Evolutionary conservation across 2,888 invertebrate species (phyloP), one percentile per base, ranked within the genome.

Genomic region (Sminthurides aquaticus): DNA sequence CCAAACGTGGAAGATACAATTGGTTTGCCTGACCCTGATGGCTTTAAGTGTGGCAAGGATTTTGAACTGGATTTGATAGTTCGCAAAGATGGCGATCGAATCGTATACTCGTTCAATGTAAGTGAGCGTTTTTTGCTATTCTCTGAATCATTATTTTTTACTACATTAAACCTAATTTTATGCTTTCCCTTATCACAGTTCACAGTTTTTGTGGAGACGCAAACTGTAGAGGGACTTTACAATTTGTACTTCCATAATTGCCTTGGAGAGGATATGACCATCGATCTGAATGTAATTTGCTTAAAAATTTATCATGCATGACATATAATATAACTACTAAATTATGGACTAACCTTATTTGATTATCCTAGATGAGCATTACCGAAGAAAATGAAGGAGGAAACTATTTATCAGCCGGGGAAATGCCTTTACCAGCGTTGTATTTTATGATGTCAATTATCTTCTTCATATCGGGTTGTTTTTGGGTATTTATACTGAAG

Each of bases 181-280:
- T 64, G 60, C 60, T 68, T 64, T 68, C 63, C 69, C 71, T 65
- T 72, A 72, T 80, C 81, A 49, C 78, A 90, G 87, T 93, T 94
- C 77, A 84, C 86, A 1, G 85, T 93, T 81, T 85, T 84, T 71
- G 86, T 95, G 61, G 85, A 85, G 0, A 85, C 85, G 2, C 82
- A 85, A 52, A 83, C 84, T 49, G 91, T 94, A 75, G 91, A 94
- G 79, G 98, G 98, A 0, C 82, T 95, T 2, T 99, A 98, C 79
- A 93, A 91, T 79, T 81, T 99, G 58, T 93, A 91, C 78, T 96
- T 96, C 78, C 95, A 97, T 79, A 95, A 90, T 77, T 99, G 98
- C 79, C 89, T 88, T 26, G 79, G 78, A 18, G 65, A 63, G 3
- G 67, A 66, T 24, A 34, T 27, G 8, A 29, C 20, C 20, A 80